Percentiles rank a stretch among this genome's conserved stretches.
These are phyloP conservation scores for Otus sunia DNA, from an alignment of 2,113 vertebrate species.

Conservation along the genomic window DNA sequence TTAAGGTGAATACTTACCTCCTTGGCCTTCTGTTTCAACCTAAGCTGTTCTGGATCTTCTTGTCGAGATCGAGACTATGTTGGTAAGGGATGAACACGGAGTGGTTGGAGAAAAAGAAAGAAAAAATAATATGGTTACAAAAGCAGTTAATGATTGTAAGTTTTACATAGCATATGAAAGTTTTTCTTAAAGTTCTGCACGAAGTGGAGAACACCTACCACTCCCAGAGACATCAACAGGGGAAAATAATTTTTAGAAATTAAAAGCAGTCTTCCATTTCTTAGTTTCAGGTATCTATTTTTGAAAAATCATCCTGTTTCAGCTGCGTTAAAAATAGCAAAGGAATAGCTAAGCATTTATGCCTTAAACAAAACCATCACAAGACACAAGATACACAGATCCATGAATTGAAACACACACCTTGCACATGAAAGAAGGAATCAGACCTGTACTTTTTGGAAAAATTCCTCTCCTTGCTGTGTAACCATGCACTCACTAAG, in stretches of 20 bases:
- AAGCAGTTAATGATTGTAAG: not conserved
- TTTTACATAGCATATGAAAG: not conserved
- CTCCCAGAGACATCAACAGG: not conserved
- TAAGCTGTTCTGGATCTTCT: conserved; percentile 91
- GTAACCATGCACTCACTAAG: not conserved
- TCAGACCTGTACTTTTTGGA: not conserved
- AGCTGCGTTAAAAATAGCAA: not conserved
- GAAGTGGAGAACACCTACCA: not conserved
- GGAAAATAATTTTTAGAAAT: not conserved
- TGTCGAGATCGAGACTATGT: conserved; percentile 88
- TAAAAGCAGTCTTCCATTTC: not conserved
- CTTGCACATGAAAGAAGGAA: not conserved
- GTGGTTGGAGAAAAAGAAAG: not conserved
- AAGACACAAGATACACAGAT: not conserved
- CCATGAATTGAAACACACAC: not conserved
- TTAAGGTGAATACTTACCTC: conserved; percentile 75
- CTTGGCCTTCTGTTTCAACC: conserved; percentile 92
- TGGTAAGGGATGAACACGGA: not conserved
- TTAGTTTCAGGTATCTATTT: not conserved
- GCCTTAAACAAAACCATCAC: not conserved
- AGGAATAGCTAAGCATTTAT: not conserved
- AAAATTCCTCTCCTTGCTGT: not conserved
- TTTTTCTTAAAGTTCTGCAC: not conserved
- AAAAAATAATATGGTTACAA: not conserved
- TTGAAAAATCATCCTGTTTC: not conserved